Conservation (phyloP, 1,140 invertebrate genomes). For the Carposina sasakii region DNA sequence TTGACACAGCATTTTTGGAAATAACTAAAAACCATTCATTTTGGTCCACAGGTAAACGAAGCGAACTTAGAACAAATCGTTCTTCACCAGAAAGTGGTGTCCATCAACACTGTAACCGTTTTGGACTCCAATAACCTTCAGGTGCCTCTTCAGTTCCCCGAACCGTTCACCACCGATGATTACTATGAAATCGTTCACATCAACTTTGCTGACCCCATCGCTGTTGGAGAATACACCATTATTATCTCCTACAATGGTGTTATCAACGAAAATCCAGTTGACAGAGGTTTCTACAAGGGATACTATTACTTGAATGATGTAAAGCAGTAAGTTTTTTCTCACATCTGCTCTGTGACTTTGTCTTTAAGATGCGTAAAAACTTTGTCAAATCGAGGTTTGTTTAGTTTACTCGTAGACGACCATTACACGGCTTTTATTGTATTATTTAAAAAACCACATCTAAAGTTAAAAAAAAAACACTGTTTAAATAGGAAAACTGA, state of each 20-base stretch:
- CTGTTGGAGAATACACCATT: constrained; percentile 41
- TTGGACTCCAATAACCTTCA: constrained; percentile 22
- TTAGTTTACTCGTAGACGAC: too few species aligned
- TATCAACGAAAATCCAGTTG: constrained; percentile 50
- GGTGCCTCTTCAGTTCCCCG: constrained; percentile 29
- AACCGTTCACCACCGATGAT: constrained; percentile 38
- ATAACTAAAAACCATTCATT: constrained; percentile 11
- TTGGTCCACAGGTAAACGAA: constrained; percentile 39
- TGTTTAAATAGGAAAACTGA: too few species aligned
- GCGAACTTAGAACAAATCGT: constrained; percentile 44
- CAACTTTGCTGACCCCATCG: constrained; percentile 36
- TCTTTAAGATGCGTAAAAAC: too few species aligned
- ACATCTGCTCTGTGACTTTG: too few species aligned
- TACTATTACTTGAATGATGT: constrained; percentile 43
- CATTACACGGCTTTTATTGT: too few species aligned
- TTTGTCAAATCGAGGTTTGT: too few species aligned
- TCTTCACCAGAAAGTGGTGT: constrained; percentile 53
- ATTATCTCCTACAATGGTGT: constrained; percentile 37
- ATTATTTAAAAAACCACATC: too few species aligned
- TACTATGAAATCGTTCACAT: constrained; percentile 50
- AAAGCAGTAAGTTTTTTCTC: constrained; percentile 37
- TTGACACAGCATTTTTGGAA: too few species aligned
- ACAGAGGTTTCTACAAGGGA: constrained; percentile 59
- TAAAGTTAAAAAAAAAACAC: too few species aligned
- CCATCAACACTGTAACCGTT: constrained; percentile 37